Conservation (phyloP, 2,888 invertebrate genomes). For the Synergus laeviventris region DNA sequence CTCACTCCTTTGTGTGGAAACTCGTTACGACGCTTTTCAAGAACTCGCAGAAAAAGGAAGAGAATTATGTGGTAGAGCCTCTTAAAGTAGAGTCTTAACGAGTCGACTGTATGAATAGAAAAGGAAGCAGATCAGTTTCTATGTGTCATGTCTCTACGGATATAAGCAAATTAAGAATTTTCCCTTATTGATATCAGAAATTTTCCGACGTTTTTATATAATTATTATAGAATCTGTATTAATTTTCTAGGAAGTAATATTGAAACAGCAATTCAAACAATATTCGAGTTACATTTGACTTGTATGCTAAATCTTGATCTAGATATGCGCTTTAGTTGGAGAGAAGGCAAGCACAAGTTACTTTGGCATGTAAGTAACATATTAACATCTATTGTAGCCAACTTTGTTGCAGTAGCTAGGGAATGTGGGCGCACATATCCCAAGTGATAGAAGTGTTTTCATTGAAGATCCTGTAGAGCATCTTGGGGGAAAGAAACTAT, state of each 20-base stretch:
- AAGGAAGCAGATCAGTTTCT: too few species aligned
- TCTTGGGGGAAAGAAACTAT: slow-evolving; percentile 37
- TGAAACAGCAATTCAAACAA: not conserved
- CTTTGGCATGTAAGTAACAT: slow-evolving; percentile 15
- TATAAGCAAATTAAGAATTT: too few species aligned
- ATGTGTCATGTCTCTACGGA: too few species aligned
- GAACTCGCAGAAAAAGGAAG: too few species aligned
- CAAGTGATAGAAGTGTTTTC: slow-evolving; percentile 34
- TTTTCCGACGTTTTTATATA: not conserved
- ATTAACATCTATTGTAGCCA: not conserved
- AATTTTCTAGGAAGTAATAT: not conserved
- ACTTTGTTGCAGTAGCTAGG: slow-evolving; percentile 2
- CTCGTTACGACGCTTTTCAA: too few species aligned
- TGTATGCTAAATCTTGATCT: not conserved
- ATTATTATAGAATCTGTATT: not conserved
- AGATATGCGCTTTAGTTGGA: not conserved
- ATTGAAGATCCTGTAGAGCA: slow-evolving; percentile 5
- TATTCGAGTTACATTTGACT: not conserved
- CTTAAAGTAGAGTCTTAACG: too few species aligned
- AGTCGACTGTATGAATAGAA: too few species aligned
- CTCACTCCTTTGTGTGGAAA: too few species aligned
- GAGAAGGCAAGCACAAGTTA: not conserved
- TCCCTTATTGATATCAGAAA: not conserved
- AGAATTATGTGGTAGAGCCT: too few species aligned
- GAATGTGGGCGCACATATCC: slow-evolving; percentile 13